phyloP scores from a whole-genome alignment of 2,888 invertebrate genomes.

The Dicycla oo region DNA sequence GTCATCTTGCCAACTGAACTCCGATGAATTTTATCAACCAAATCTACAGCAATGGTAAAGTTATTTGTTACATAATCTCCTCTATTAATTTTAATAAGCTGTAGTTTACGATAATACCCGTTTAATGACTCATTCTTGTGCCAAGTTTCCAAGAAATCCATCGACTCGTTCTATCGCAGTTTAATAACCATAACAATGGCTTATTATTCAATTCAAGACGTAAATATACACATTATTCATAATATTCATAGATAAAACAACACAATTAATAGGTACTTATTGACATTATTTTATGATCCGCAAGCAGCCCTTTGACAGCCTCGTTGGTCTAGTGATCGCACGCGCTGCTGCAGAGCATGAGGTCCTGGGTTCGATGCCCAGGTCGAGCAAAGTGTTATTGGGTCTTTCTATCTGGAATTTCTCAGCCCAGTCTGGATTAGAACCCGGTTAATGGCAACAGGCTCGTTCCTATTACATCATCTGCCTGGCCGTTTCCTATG shows the following conservation, averaged over 20 bases:
- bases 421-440: too few relatives aligned
- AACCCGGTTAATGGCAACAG: too few relatives aligned
- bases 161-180: slow-evolving; percentile 10
- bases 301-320: too few relatives aligned
- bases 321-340: too few relatives aligned
- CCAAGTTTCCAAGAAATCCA: slow-evolving; percentile 41
- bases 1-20: too few relatives aligned
- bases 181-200: slow-evolving; percentile 18
- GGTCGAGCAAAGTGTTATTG: too few relatives aligned
- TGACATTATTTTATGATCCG: background rate
- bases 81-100: slow-evolving; percentile 34
- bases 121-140: slow-evolving; percentile 27
- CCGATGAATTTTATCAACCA: background rate
- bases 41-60: slow-evolving; percentile 1
- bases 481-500: too few relatives aligned
- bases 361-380: too few relatives aligned
- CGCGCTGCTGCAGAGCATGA: too few relatives aligned
- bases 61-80: slow-evolving; percentile 5
- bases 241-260: slow-evolving; percentile 7
- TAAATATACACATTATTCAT: background rate
- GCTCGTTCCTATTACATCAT: too few relatives aligned
- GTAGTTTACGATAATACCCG: slow-evolving; percentile 29
- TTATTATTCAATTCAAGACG: slow-evolving; percentile 15
- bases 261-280: background rate
- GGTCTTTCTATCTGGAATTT: too few relatives aligned